Evolutionary conservation across 1,140 invertebrate species (phyloP), one percentile per base, ranked within the genome.

Genomic region (Paraescarpia echinospica): DNA sequence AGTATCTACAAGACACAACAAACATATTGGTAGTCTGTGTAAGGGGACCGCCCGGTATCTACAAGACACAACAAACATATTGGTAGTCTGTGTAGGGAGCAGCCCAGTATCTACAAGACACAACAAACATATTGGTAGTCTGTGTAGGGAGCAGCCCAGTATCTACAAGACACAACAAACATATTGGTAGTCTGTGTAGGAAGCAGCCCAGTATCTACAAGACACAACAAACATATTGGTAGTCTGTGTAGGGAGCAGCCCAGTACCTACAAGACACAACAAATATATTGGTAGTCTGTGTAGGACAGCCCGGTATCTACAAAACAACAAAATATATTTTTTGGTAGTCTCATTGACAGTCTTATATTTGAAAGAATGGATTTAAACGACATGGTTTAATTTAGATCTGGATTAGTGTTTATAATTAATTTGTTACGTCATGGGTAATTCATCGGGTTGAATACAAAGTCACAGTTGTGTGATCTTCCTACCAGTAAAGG

Each of bases 101-200:
- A 95, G 93, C 22, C 48, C n/a, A n/a, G n/a, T n/a, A n/a, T n/a
- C n/a, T n/a, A n/a, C n/a, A n/a, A n/a, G n/a, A n/a, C n/a, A n/a
- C n/a, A n/a, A n/a, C n/a, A n/a, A n/a, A n/a, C n/a, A n/a, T 96
- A 96, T 92, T 94, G 93, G 93, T 96, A 96, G 77, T 91, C 91
- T 31, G 95, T 94, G 93, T 93, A 95, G 14, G 95, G 94, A 22
- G 92, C 35, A 95, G 93, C 22, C 48, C n/a, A n/a, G n/a, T n/a
- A n/a, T n/a, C n/a, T n/a, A n/a, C n/a, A n/a, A n/a, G n/a, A n/a
- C n/a, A n/a, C n/a, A n/a, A n/a, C n/a, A n/a, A n/a, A n/a, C n/a
- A n/a, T 96, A 96, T 92, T 94, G 93, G 93, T 96, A 96, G 77
- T 91, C 91, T 31, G 95, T 94, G 93, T 93, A 95, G 14, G 95